Conservation (phyloP, 2,797 vertebrate species). For the Cuniculus paca region DNA sequence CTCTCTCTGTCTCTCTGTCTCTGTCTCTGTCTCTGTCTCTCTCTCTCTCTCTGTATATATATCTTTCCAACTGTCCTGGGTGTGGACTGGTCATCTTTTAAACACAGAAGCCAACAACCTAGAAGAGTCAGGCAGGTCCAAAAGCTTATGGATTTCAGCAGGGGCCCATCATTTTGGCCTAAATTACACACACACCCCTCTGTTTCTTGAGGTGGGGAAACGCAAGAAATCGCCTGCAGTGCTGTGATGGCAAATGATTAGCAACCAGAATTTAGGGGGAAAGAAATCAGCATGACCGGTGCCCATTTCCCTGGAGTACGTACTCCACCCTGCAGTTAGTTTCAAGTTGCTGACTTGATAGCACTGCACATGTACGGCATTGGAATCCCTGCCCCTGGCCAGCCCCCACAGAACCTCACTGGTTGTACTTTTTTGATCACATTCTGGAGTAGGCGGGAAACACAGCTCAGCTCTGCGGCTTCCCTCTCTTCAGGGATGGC, state of each 20-base stretch:
- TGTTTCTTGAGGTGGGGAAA: neutral
- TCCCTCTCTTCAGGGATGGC: neutral
- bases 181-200: neutral
- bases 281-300: neutral
- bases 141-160: neutral
- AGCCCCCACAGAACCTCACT: too few relatives aligned
- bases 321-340: fast-evolving
- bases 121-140: neutral
- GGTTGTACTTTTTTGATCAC: neutral
- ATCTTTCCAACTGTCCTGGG: neutral
- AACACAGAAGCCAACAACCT: slow-evolving; percentile 60
- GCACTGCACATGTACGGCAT: fast-evolving
- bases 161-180: neutral
- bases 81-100: slow-evolving; percentile 75
- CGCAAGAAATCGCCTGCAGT: neutral
- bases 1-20: neutral
- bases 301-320: neutral
- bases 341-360: fast-evolving
- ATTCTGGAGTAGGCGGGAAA: neutral
- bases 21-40: neutral
- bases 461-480: neutral
- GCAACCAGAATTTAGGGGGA: neutral
- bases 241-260: neutral
- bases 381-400: fast-evolving
- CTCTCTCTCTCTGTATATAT: neutral